Evolutionary conservation across 2,888 invertebrate species (phyloP).

Genomic region (Pachymerium ferrugineum): DNA sequence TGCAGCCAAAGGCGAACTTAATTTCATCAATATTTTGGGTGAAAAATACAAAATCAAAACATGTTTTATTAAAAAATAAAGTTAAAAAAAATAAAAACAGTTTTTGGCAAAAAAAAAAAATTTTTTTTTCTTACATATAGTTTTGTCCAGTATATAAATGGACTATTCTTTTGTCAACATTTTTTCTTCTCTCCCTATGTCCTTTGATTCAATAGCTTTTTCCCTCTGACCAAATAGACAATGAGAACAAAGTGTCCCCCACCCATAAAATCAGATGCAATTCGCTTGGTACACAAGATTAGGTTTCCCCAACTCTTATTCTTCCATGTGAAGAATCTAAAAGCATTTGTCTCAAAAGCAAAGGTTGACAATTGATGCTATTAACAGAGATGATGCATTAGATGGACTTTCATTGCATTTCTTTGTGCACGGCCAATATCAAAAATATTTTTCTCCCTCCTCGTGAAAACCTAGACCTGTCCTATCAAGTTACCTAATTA

Average conservation of each 20-base stretch:
- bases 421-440: neutral
- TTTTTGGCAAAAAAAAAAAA: neutral
- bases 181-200: neutral
- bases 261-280: conserved; percentile 5
- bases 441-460: no score
- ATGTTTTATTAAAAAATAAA: neutral
- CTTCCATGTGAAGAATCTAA: neutral
- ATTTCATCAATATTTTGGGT: neutral
- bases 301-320: conserved; percentile 11
- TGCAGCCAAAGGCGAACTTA: neutral
- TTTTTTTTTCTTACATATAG: neutral
- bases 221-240: conserved; percentile 17
- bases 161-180: no score
- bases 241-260: conserved; percentile 4
- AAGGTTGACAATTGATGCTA: conserved; percentile 10
- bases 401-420: neutral
- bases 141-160: no score
- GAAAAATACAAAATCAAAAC: neutral
- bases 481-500: no score
- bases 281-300: neutral
- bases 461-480: no score
- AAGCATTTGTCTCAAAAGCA: neutral
- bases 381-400: neutral
- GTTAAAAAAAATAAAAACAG: neutral
- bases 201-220: neutral